These are phyloP conservation scores for Lycaon pictus DNA, from an alignment of 2,113 vertebrate genomes.

Conservation along the genomic window DNA sequence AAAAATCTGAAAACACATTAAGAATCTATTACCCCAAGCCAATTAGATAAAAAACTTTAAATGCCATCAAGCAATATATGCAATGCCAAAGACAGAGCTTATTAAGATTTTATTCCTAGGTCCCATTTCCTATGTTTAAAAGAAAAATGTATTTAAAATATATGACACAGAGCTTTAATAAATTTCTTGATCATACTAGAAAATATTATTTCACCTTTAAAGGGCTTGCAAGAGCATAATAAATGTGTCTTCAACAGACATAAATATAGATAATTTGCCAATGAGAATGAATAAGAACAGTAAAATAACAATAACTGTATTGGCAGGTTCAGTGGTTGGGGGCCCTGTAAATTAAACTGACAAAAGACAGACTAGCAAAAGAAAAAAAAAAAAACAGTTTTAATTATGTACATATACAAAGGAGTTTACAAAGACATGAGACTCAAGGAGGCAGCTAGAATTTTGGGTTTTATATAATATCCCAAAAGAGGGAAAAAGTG, in stretches of 20 bases:
- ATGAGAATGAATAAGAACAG: not conserved
- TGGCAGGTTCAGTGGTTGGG: not conserved
- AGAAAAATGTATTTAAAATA: constrained; percentile 18
- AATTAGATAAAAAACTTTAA: constrained; percentile 31
- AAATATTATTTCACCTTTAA: constrained; percentile 27
- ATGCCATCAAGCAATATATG: not conserved
- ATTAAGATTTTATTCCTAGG: not conserved
- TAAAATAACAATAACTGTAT: not conserved
- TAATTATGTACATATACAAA: not conserved
- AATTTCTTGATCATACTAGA: not conserved
- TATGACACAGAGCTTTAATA: not conserved
- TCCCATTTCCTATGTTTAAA: not conserved
- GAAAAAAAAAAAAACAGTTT: not conserved
- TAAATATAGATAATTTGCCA: not conserved
- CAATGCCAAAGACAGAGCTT: not conserved
- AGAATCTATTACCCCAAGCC: not conserved
- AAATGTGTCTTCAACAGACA: not conserved
- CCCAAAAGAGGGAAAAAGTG: not conserved
- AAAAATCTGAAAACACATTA: constrained; percentile 49
- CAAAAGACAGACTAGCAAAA: not conserved
- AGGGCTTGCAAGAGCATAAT: not conserved
- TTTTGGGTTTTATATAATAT: not conserved
- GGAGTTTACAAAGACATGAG: not conserved
- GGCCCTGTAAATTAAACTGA: not conserved
- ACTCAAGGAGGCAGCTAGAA: not conserved